Evolutionary conservation across 2,888 invertebrate species (phyloP).

Genomic region (Gibbula magus): DNA sequence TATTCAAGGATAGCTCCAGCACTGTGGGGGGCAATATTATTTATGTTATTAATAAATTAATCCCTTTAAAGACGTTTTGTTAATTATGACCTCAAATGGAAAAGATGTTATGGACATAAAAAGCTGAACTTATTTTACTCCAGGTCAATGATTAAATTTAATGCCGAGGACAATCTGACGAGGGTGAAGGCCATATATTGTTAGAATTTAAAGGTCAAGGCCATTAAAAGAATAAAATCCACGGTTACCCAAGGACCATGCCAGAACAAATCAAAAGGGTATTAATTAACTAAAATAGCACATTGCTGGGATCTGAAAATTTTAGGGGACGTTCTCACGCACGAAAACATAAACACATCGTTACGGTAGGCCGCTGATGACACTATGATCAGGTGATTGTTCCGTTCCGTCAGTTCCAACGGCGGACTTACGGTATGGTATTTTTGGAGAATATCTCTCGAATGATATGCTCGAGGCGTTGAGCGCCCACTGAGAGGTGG

Average conservation of each 20-base stretch:
- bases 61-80: too few relatives aligned
- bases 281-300: conserved; percentile 8
- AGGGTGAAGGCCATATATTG: too few relatives aligned
- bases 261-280: conserved; percentile 22
- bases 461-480: conserved; percentile 77
- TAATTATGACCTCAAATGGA: too few relatives aligned
- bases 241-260: background rate
- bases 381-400: background rate
- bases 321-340: background rate
- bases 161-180: too few relatives aligned
- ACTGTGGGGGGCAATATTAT: too few relatives aligned
- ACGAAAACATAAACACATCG: background rate
- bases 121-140: too few relatives aligned
- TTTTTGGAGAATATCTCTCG: conserved; percentile 83
- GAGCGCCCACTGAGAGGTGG: conserved; percentile 91
- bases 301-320: background rate
- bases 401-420: background rate
- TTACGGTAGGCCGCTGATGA: conserved; percentile 17
- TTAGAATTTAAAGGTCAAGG: too few relatives aligned
- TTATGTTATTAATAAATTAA: too few relatives aligned
- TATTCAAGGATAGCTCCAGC: background rate
- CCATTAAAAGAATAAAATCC: background rate
- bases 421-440: conserved; percentile 91
- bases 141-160: too few relatives aligned
- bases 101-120: too few relatives aligned